A percentile compares a stretch with the other conserved stretches of the same genome.
These are phyloP conservation scores for Pteronura brasiliensis DNA, from an alignment of 2,113 vertebrate genomes.

Conservation along the genomic window DNA sequence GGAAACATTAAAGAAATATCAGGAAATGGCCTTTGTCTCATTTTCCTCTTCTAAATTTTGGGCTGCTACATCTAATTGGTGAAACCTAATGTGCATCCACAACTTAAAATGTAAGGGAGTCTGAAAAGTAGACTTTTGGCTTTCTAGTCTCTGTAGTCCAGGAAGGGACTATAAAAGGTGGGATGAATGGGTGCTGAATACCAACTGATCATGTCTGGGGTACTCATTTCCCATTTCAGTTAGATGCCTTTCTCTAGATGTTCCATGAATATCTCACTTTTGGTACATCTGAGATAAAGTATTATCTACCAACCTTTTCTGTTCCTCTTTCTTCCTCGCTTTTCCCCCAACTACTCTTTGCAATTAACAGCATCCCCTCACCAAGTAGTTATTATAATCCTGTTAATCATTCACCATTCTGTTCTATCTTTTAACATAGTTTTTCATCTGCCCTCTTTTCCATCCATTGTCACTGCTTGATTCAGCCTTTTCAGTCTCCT, in stretches of 20 bases:
- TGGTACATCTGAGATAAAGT: background rate
- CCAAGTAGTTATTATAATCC: background rate
- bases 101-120: background rate
- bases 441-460: background rate
- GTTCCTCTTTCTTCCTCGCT: background rate
- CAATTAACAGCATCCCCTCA: background rate
- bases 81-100: background rate
- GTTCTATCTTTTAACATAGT: background rate
- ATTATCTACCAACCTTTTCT: background rate
- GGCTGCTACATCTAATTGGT: background rate
- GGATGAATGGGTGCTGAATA: background rate
- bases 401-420: constrained; percentile 4
- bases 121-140: background rate
- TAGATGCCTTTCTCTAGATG: background rate
- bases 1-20: background rate
- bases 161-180: background rate
- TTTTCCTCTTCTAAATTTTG: background rate
- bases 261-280: background rate
- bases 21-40: background rate
- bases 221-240: background rate
- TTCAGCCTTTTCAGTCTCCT: background rate
- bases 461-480: background rate
- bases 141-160: background rate
- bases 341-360: background rate
- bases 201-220: background rate